Percentiles rank a stretch among this genome's conserved stretches.
Evolutionary conservation across 2,888 invertebrate species (phyloP).

Genomic region (Rotaria magnacalcarata): DNA sequence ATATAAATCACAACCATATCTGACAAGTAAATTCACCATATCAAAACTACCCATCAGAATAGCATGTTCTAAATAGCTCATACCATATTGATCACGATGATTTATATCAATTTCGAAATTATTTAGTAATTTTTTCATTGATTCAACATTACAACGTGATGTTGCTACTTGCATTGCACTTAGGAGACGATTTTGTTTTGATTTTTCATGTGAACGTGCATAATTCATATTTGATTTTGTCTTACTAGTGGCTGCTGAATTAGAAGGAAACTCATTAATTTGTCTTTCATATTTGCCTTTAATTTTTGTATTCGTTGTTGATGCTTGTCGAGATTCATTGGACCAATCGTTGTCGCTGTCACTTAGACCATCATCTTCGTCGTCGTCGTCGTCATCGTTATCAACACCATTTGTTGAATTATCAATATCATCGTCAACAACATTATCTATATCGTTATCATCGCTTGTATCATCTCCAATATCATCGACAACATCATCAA

Average conservation of each 20-base stretch:
- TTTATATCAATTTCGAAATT: conserved; percentile 30
- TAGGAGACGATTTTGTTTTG: background rate
- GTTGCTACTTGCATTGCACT: background rate
- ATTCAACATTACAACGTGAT: conserved; percentile 33
- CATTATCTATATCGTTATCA: background rate
- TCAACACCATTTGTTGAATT: background rate
- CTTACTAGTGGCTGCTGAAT: background rate
- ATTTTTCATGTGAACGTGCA: background rate
- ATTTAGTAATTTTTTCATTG: conserved; percentile 23
- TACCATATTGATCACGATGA: conserved; percentile 27
- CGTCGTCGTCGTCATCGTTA: background rate
- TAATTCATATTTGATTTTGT: background rate
- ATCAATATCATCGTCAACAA: background rate
- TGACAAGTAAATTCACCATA: conserved; percentile 10
- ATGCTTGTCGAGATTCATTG: background rate
- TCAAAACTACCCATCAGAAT: background rate
- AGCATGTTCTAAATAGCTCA: conserved; percentile 35
- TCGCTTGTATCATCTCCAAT: background rate
- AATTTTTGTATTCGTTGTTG: background rate
- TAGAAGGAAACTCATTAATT: background rate
- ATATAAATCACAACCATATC: conserved; percentile 34
- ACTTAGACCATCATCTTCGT: background rate
- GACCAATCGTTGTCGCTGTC: background rate
- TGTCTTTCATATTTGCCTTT: conserved; percentile 7
- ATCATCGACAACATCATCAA: background rate